Percentiles rank a stretch among this genome's conserved stretches.
Evolutionary conservation across 2,797 vertebrate genomes (phyloP).

Genomic region (Pantherophis vulpinus): DNA sequence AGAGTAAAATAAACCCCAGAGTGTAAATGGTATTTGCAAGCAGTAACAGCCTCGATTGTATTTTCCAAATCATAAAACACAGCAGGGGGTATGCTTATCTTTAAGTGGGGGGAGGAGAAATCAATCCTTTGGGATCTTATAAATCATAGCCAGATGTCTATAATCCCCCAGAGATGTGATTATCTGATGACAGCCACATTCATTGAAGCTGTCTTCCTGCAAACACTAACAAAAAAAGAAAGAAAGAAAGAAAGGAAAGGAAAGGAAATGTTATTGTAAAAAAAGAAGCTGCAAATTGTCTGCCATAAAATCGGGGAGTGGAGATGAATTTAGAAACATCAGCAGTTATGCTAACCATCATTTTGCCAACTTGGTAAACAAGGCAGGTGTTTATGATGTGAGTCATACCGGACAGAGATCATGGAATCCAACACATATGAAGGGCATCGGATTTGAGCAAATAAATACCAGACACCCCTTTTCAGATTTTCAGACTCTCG

Average conservation of each 20-base stretch:
- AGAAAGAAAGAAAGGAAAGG: constrained; percentile 1
- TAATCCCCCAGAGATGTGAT: constrained; percentile 66
- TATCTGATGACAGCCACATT: constrained; percentile 58
- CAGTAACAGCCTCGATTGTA: constrained; percentile 31
- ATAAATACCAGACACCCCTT: neutral
- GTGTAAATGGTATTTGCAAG: constrained; percentile 47
- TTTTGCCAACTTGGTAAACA: neutral
- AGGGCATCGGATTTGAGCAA: neutral
- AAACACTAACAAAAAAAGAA: constrained; percentile 41
- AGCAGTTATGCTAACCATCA: constrained; percentile 1
- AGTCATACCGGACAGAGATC: neutral
- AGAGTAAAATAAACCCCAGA: constrained; percentile 35
- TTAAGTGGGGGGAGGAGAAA: constrained; percentile 43
- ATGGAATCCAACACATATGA: neutral
- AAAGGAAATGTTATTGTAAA: constrained; percentile 21
- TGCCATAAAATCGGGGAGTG: neutral
- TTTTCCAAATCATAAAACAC: constrained; percentile 54
- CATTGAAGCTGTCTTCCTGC: constrained; percentile 53
- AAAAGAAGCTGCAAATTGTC: constrained; percentile 4
- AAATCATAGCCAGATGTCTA: constrained; percentile 62
- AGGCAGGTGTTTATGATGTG: neutral
- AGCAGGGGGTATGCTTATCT: constrained; percentile 52
- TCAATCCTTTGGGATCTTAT: constrained; percentile 59
- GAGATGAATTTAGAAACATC: constrained; percentile 15
- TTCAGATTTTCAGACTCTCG: neutral